Evolutionary conservation across 2,797 vertebrate species (phyloP), one percentile per base, ranked within the genome.

Genomic region (Xiphophorus birchmanni): DNA sequence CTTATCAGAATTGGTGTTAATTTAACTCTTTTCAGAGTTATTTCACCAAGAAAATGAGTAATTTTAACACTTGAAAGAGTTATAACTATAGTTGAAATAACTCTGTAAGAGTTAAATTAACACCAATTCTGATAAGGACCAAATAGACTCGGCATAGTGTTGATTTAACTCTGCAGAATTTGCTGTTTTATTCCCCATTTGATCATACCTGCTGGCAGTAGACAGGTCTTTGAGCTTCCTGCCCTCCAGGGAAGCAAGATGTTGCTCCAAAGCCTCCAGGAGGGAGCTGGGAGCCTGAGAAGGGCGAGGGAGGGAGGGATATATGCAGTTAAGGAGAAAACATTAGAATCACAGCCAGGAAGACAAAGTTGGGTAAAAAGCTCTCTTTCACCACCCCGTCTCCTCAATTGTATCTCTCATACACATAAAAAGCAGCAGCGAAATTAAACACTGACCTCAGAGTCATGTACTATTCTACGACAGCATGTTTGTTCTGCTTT

Each of bases 161-260:
- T n/a, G n/a, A n/a, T n/a, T n/a, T n/a, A n/a, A 32, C 32, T 32
- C 32, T 32, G 32, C 32, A 32, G 32, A 32, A 32, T 32, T 32
- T 32, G 32, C 32, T 45, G 29, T 40, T 60, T 74, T 13, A 45
- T 54, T 50, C 44, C 5, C 45, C 75, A 56, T 71, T 15, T 56
- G 83, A 52, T 52, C 40, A 5, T 95, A 99, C 98, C 97, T 96
- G 95, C 96, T 97, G 90, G 96, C 94, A 74, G 94, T 90, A 0
- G 96, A 96, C 76, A 96, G 90, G 83, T 98, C 96, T 90, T 97
- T 98, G 72, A 97, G 97, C 93, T 97, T 98, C 94, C 97, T 97
- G 84, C 97, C 97, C 93, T 99, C 97, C 94, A 99, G 95, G 87
- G 98, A 99, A 93, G 96, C 96, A 94, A 99, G 94, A 90, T 99